Evolutionary conservation across 2,888 invertebrate species (phyloP).

Genomic region (Ceratothoa steindachneri): DNA sequence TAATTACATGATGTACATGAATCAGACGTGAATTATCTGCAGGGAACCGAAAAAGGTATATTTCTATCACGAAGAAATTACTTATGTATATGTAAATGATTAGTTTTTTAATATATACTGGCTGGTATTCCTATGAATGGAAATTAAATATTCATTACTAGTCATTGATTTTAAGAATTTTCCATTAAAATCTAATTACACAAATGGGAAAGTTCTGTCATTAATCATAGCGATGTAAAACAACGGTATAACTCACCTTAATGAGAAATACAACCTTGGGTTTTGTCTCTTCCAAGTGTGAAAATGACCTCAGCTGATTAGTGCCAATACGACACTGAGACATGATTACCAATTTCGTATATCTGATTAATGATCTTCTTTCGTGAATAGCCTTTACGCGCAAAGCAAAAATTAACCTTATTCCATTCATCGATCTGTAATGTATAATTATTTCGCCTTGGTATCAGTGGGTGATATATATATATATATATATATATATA

Average conservation of each 20-base stretch:
- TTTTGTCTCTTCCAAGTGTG: background rate
- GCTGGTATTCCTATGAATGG: too few relatives aligned
- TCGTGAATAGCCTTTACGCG: background rate
- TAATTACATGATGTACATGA: too few relatives aligned
- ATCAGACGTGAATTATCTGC: too few relatives aligned
- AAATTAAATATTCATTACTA: background rate
- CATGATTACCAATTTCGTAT: background rate
- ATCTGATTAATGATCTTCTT: background rate
- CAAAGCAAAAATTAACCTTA: background rate
- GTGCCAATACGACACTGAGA: background rate
- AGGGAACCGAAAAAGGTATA: too few relatives aligned
- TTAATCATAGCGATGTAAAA: background rate
- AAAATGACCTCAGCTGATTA: background rate
- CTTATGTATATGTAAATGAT: too few relatives aligned
- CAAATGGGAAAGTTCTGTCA: background rate
- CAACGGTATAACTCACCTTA: background rate
- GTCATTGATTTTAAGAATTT: background rate
- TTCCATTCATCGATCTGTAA: background rate
- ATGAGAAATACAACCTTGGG: background rate
- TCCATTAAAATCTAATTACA: background rate
- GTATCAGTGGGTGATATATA: too few relatives aligned
- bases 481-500: background rate
- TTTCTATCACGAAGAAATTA: too few relatives aligned
- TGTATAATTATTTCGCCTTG: too few relatives aligned
- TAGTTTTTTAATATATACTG: too few relatives aligned